Evolutionary conservation across 2,113 vertebrate genomes (phyloP).

Genomic region (Phocoena sinus): DNA sequence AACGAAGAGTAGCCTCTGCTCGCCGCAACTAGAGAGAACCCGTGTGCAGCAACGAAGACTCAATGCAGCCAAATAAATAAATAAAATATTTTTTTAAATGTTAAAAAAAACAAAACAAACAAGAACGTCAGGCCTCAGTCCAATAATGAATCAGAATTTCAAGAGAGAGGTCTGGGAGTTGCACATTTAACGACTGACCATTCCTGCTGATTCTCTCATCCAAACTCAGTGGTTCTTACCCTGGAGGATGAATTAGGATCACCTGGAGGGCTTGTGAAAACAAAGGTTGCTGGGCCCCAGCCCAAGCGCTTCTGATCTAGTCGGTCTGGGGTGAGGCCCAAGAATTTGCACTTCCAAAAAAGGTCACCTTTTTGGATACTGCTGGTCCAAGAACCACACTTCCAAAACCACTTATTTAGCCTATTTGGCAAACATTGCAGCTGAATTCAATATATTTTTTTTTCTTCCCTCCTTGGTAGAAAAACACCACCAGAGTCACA

Average conservation of each 20-base stretch:
- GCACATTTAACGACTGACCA: not conserved
- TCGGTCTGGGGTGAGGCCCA: not conserved
- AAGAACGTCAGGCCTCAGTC: not conserved
- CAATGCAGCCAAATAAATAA: too few species aligned
- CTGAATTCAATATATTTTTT: not conserved
- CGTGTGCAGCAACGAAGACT: too few species aligned
- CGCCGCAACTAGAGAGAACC: too few species aligned
- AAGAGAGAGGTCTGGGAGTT: not conserved
- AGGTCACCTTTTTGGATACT: not conserved
- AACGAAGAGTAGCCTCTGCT: too few species aligned
- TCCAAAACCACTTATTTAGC: not conserved
- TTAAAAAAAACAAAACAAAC: not conserved
- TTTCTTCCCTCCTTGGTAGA: not conserved
- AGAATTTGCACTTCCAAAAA: not conserved
- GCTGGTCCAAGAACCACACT: not conserved
- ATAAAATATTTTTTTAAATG: too few species aligned
- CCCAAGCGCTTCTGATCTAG: not conserved
- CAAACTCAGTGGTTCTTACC: not conserved
- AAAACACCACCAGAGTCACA: not conserved
- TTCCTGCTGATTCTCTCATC: not conserved
- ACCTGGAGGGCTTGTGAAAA: not conserved
- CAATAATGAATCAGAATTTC: conserved; percentile 18
- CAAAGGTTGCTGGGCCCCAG: not conserved
- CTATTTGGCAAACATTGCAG: not conserved
- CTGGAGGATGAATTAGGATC: not conserved